Percentiles rank a stretch among this genome's conserved stretches.
These are phyloP conservation scores for Parascotia fuliginaria DNA, from an alignment of 2,888 invertebrate genomes.

Conservation along the genomic window DNA sequence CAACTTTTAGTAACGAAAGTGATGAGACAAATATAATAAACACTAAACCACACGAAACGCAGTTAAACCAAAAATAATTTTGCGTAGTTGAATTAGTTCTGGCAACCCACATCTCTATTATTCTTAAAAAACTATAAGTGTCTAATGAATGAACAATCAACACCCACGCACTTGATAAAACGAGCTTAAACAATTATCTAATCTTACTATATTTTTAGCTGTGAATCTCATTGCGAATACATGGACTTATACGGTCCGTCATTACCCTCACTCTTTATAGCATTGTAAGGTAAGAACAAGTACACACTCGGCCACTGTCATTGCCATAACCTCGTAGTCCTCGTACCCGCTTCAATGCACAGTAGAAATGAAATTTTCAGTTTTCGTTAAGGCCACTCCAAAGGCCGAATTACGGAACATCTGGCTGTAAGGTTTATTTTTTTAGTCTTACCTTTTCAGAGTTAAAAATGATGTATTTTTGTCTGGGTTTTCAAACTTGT, in stretches of 20 bases:
- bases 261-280: slow-evolving; percentile 71
- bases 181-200: slow-evolving; percentile 27
- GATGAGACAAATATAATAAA: no score
- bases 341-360: slow-evolving; percentile 46
- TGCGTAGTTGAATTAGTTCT: no score
- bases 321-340: slow-evolving; percentile 65
- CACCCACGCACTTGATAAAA: neutral
- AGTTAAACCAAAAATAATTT: no score
- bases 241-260: slow-evolving; percentile 59
- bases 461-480: no score
- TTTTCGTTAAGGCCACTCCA: slow-evolving; percentile 43
- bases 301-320: slow-evolving; percentile 70
- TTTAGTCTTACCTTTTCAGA: slow-evolving; percentile 23
- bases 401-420: slow-evolving; percentile 26
- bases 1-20: no score
- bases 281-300: slow-evolving; percentile 63
- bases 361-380: slow-evolving; percentile 56
- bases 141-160: neutral
- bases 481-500: no score
- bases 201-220: slow-evolving; percentile 18
- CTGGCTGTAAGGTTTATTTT: slow-evolving; percentile 18
- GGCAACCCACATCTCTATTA: no score
- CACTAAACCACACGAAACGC: no score
- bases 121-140: neutral
- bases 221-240: slow-evolving; percentile 16